Evolutionary conservation across 2,888 invertebrate genomes (phyloP).

Genomic region (Julus scandinavius): DNA sequence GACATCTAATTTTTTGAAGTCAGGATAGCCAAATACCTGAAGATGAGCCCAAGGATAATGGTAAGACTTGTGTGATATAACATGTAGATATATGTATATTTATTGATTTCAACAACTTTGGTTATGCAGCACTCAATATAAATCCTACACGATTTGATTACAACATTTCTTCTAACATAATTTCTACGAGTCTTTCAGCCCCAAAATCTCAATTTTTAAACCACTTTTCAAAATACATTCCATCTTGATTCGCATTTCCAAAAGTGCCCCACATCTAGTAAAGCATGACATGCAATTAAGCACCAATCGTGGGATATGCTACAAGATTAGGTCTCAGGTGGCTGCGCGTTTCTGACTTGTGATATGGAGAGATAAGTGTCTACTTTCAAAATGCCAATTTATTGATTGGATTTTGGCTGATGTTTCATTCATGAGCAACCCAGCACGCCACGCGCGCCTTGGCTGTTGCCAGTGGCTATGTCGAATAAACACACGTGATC

Average conservation of each 20-base stretch:
- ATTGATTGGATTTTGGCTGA: conserved; percentile 31
- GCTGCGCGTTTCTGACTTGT: background rate
- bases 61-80: too few species aligned
- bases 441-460: background rate
- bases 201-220: too few species aligned
- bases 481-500: background rate
- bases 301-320: background rate
- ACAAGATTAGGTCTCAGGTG: background rate
- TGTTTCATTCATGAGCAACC: conserved; percentile 46
- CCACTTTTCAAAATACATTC: too few species aligned
- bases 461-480: conserved; percentile 34
- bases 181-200: too few species aligned
- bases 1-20: too few species aligned
- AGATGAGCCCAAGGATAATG: too few species aligned
- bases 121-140: too few species aligned
- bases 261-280: background rate
- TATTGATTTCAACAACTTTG: too few species aligned
- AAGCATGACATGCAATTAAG: background rate
- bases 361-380: background rate
- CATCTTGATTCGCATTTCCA: background rate
- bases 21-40: too few species aligned
- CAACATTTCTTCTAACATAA: too few species aligned
- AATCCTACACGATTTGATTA: too few species aligned
- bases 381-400: conserved; percentile 1
- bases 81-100: too few species aligned